These are phyloP conservation scores for Lepidotrigona ventralis DNA, from an alignment of 1,140 invertebrate species.

Conservation along the genomic window DNA sequence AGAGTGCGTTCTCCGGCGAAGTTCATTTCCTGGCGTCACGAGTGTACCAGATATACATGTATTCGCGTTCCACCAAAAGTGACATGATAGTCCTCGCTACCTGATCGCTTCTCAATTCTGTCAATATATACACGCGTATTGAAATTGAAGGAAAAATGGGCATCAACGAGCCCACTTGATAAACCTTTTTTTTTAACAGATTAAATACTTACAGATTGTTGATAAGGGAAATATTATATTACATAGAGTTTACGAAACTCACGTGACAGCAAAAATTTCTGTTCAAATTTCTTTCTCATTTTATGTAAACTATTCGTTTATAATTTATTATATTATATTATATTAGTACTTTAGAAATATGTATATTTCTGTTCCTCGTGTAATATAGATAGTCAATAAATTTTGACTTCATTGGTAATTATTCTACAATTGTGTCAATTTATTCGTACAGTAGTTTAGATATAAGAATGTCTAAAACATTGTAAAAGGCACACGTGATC, in stretches of 20 bases:
- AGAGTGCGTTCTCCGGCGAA: background rate
- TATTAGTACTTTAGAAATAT: too few relatives aligned
- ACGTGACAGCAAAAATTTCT: background rate
- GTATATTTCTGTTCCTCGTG: too few relatives aligned
- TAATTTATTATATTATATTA: too few relatives aligned
- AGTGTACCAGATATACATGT: background rate
- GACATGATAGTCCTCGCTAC: background rate
- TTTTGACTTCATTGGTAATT: background rate
- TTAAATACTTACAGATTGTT: too few relatives aligned
- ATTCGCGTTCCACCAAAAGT: background rate
- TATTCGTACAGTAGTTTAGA: background rate
- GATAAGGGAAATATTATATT: background rate
- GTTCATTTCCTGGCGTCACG: slow-evolving; percentile 26
- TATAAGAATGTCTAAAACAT: background rate
- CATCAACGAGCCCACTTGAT: too few relatives aligned
- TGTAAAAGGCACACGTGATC: background rate
- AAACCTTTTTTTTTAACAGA: background rate
- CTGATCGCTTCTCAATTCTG: background rate
- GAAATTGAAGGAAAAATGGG: background rate
- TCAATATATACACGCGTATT: background rate
- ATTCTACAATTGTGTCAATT: background rate
- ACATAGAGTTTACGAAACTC: background rate
- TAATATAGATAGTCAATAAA: too few relatives aligned
- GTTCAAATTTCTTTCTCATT: background rate
- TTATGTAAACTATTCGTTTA: background rate